Conservation (phyloP, 2,113 vertebrate genomes). For the Nesoenas mayeri region DNA sequence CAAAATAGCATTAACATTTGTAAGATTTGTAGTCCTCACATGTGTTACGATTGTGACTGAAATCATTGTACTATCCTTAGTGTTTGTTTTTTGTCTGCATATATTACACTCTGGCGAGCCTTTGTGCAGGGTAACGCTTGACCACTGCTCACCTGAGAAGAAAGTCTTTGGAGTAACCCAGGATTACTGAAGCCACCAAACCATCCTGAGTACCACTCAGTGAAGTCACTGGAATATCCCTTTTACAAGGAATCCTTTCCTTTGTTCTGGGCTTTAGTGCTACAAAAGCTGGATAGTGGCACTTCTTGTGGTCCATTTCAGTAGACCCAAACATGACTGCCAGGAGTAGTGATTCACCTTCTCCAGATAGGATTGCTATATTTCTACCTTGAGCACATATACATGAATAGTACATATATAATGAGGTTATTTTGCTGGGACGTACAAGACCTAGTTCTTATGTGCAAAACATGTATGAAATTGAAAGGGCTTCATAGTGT, state of each 20-base stretch:
- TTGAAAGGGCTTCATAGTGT: not conserved
- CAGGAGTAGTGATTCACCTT: not conserved
- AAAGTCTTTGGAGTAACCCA: not conserved
- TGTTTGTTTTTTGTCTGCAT: not conserved
- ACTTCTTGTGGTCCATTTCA: not conserved
- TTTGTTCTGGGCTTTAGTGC: not conserved
- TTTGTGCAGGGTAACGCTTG: not conserved
- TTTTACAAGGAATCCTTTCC: not conserved
- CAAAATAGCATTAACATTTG: not conserved
- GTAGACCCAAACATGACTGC: not conserved
- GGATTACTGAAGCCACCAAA: not conserved
- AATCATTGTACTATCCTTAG: not conserved
- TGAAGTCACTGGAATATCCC: not conserved
- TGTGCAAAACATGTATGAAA: not conserved
- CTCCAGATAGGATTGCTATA: not conserved
- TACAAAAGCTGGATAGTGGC: not conserved
- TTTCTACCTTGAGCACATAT: not conserved
- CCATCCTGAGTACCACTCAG: not conserved
- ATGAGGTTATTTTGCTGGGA: not conserved
- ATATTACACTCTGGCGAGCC: rapidly evolving
- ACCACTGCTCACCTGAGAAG: not conserved
- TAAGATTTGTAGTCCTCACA: not conserved
- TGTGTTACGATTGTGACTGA: not conserved
- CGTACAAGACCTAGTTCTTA: not conserved
- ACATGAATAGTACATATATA: not conserved